phyloP scores from a whole-genome alignment of 2,797 vertebrate species.

The Neosilurus mollespiculum region DNA sequence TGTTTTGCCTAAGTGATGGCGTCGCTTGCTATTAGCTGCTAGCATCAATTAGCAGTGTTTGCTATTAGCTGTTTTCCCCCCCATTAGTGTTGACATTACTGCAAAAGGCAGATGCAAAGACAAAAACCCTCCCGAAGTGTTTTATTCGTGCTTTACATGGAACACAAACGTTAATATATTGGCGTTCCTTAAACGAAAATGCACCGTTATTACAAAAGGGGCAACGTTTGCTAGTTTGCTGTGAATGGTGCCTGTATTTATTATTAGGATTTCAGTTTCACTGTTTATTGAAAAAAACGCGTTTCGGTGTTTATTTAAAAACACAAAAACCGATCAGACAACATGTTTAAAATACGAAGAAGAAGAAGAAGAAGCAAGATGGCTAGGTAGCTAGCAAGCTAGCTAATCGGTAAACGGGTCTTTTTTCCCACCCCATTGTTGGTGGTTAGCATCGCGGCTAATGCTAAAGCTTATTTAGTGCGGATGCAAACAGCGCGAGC shows the following conservation, averaged over 20 bases:
- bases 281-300: too few species aligned
- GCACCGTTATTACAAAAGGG: neutral
- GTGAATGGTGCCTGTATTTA: neutral
- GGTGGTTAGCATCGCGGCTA: constrained; percentile 11
- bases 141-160: neutral
- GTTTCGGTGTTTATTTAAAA: neutral
- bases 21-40: constrained; percentile 7
- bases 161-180: too few species aligned
- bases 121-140: neutral
- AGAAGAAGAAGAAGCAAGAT: too few species aligned
- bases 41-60: neutral
- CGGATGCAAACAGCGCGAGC: constrained; percentile 1
- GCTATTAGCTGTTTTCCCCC: neutral
- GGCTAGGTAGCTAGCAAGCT: neutral
- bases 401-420: neutral
- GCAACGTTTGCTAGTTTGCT: neutral
- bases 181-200: neutral
- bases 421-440: constrained; percentile 8
- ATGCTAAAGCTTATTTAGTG: neutral
- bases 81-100: too few species aligned
- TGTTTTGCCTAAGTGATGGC: neutral
- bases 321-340: neutral
- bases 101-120: too few species aligned
- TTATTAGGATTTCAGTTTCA: neutral
- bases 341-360: too few species aligned